A percentile compares a stretch with the other conserved stretches of the same genome.
These are phyloP conservation scores for Luperina nickerlii DNA, from an alignment of 2,888 invertebrate genomes.

Conservation along the genomic window DNA sequence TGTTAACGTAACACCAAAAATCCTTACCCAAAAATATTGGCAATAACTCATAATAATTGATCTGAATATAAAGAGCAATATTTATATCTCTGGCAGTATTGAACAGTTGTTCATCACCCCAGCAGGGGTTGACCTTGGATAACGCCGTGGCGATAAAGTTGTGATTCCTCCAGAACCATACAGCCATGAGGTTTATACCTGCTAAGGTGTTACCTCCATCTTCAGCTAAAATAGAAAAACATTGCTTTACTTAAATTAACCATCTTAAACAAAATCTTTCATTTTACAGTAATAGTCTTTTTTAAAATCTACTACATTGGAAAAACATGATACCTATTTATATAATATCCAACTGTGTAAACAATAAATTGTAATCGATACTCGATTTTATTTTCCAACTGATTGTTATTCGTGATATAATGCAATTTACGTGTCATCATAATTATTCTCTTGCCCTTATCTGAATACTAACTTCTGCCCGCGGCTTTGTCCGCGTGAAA, in stretches of 20 bases:
- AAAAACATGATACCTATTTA: background rate
- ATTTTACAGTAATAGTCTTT: background rate
- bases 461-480: too few species aligned
- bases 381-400: background rate
- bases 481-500: too few species aligned
- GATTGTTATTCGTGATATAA: background rate
- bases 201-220: conserved; percentile 70
- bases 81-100: conserved; percentile 75
- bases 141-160: conserved; percentile 73
- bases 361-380: background rate
- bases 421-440: background rate
- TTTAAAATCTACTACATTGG: background rate
- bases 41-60: conserved; percentile 74
- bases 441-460: background rate
- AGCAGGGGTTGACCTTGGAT: conserved; percentile 74
- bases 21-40: conserved; percentile 74
- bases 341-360: background rate
- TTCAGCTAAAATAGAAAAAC: conserved; percentile 68
- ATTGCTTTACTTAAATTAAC: background rate
- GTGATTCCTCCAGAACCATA: conserved; percentile 78
- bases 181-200: conserved; percentile 70
- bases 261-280: background rate
- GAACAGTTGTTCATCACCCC: conserved; percentile 76
- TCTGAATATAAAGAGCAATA: conserved; percentile 72
- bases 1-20: background rate